Evolutionary conservation across 1,140 invertebrate species (phyloP).

Genomic region (Lepidurus couesii): DNA sequence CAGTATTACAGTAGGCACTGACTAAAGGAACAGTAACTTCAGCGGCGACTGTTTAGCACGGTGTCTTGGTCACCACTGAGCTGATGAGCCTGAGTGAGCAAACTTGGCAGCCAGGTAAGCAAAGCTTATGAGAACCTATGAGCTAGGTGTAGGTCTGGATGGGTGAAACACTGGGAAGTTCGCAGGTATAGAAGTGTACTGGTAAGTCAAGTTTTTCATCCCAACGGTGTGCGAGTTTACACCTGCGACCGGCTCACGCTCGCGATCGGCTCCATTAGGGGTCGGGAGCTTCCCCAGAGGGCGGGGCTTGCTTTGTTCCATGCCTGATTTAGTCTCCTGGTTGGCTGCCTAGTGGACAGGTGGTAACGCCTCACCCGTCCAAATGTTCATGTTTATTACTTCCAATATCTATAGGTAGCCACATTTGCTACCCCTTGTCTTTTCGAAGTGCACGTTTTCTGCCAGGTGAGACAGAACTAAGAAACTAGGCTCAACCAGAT

Average conservation of each 20-base stretch:
- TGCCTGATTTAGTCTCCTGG: not conserved
- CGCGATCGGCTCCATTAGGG: not conserved
- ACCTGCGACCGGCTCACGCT: conserved; percentile 12
- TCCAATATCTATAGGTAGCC: not conserved
- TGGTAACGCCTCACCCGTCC: not conserved
- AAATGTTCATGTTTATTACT: not conserved
- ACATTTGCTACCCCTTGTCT: not conserved
- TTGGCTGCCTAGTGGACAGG: not conserved
- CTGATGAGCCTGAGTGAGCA: conserved; percentile 14
- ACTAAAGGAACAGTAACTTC: not conserved
- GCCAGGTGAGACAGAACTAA: too few relatives aligned
- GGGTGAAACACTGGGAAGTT: not conserved
- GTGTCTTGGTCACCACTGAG: conserved; percentile 14
- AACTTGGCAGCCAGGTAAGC: conserved; percentile 13
- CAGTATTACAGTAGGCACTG: not conserved
- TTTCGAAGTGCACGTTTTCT: too few relatives aligned
- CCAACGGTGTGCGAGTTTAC: conserved; percentile 5
- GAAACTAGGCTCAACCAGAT: too few relatives aligned
- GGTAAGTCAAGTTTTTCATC: not conserved
- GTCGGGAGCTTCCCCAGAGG: not conserved
- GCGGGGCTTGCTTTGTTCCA: not conserved
- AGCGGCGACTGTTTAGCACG: not conserved
- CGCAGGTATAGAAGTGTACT: not conserved
- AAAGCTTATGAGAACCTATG: conserved; percentile 10
- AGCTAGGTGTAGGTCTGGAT: conserved; percentile 1